Conservation (phyloP, 2,888 invertebrate genomes). For the Fissipunctia ypsillon region DNA sequence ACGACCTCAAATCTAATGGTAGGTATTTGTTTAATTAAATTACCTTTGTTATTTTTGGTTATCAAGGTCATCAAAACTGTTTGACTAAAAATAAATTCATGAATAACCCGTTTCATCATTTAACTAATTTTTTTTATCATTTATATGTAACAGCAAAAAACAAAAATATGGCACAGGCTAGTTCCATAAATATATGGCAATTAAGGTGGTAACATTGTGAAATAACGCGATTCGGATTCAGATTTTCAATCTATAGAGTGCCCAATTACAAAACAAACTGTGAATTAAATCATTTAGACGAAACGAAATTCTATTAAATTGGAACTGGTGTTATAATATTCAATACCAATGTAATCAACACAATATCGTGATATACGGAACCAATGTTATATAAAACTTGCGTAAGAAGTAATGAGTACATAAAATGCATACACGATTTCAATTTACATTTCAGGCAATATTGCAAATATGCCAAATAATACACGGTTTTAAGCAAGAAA, state of each 20-base stretch:
- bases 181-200: not conserved
- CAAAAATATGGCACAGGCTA: not conserved
- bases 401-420: constrained; percentile 51
- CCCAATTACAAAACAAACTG: not conserved
- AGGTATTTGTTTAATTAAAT: constrained; percentile 17
- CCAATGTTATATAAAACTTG: constrained; percentile 49
- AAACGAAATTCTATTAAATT: constrained; percentile 12
- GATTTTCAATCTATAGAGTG: constrained; percentile 5
- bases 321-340: constrained; percentile 34
- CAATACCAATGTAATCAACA: constrained; percentile 52
- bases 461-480: constrained; percentile 44
- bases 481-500: constrained; percentile 29
- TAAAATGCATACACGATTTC: constrained; percentile 55
- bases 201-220: not conserved
- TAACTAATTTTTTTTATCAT: not conserved
- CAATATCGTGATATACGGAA: constrained; percentile 51
- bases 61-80: not conserved
- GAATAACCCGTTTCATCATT: not conserved
- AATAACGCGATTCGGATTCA: not conserved
- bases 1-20: constrained; percentile 24
- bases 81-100: not conserved
- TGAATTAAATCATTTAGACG: not conserved
- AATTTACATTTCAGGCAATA: constrained; percentile 53
- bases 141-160: not conserved
- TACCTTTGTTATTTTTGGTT: not conserved